Base-by-base conservation (phyloP, 2,113 vertebrate genomes). In the Aegotheles bennettii region DNA sequence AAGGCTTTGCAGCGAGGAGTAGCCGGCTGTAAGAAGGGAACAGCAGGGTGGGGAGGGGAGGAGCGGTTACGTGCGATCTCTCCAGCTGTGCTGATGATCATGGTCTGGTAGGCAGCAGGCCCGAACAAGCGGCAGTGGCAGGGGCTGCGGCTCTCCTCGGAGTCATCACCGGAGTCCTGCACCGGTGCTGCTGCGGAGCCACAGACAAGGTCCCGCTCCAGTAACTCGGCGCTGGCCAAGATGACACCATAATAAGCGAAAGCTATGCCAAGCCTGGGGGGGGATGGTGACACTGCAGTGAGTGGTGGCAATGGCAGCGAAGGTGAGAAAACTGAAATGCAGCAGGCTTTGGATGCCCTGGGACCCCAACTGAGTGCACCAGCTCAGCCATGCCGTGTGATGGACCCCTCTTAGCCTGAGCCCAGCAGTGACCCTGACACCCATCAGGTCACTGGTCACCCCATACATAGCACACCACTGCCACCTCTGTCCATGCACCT, bases 181-280 rank as follows among this genome's bases (percentile, higher is more conserved):
- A 87, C 87, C 0, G 36, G 56, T 14, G 73, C 43, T 3, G 67
- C 19, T 0, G 7, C 10, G 0, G 95, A 98, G 50, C 98, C 92
- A 18, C 99, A 99, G 65, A 98, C 65, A 12, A 99, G 79, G 88
- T 99, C 98, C 73, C 98, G 97, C 97, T 99, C 99, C 97, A 99
- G 90, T 51, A 99, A 90, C 95, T 99, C 99, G 0, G 99, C 98
- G 1, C 99, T 99, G 95, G 99, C 98, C 97, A 99, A 96, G 45
- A 99, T 99, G 6, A 99, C 98, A 0, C 99, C 99, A 0, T 99
- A 99, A 70, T 99, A 99, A 9, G 97, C 96, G 0, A 99, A 99
- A 19, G 99, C 98, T 35, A 99, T 99, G 63, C 99, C 99, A 13
- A 99, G 98, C 99, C 99, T 99, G 83, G 0, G 53, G 67, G 45